Conservation (phyloP, 2,888 invertebrate species). For the Exephanes ischioxanthus region DNA sequence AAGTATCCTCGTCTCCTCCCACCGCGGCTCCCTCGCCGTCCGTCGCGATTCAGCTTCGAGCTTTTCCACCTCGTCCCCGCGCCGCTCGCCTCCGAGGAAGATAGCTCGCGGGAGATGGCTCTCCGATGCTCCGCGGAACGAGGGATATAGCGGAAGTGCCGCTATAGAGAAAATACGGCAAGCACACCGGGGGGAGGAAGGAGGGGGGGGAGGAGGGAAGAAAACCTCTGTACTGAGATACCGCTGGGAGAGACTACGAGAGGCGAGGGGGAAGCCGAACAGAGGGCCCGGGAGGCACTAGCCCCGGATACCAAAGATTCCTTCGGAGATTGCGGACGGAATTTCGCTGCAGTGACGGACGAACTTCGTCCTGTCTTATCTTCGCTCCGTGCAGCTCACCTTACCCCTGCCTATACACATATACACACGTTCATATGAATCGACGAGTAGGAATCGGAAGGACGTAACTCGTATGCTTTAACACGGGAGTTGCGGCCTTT, state of each 20-base stretch:
- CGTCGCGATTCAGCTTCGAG: conserved; percentile 32
- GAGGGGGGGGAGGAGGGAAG: background rate
- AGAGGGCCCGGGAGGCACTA: conserved; percentile 69
- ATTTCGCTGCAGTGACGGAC: conserved; percentile 82
- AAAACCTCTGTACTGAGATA: conserved; percentile 16
- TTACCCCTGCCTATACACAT: conserved; percentile 51
- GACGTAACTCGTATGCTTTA: too few species aligned
- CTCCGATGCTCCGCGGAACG: conserved; percentile 68
- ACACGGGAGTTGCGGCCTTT: background rate
- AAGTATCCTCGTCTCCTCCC: conserved; percentile 6
- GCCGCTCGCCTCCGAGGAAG: conserved; percentile 65
- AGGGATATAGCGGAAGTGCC: conserved; percentile 8
- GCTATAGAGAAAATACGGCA: conserved; percentile 18
- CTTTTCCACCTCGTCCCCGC: conserved; percentile 5
- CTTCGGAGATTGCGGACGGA: conserved; percentile 82
- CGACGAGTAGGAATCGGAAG: background rate
- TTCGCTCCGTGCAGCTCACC: conserved; percentile 71
- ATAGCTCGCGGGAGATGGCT: conserved; percentile 56
- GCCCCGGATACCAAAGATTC: conserved; percentile 82
- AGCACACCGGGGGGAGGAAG: background rate
- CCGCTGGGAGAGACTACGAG: conserved; percentile 23
- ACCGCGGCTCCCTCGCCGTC: conserved; percentile 1
- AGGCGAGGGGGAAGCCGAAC: conserved; percentile 11
- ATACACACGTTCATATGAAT: background rate
- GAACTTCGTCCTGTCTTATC: conserved; percentile 79